Evolutionary conservation across 2,113 vertebrate species (phyloP), one percentile per base, ranked within the genome.

Genomic region (Smithornis capensis): DNA sequence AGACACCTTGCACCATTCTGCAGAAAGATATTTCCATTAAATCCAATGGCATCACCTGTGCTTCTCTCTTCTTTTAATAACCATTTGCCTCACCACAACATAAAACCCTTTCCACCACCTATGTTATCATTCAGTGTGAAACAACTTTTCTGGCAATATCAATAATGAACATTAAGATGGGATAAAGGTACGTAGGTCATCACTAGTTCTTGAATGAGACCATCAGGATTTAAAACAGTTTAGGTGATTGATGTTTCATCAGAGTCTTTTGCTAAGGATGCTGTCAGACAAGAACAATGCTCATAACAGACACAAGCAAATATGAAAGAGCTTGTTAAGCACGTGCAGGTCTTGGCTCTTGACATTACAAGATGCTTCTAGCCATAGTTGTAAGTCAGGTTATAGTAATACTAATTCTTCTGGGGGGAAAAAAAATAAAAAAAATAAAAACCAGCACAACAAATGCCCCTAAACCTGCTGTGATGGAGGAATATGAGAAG

Each of bases 21-120:
- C 77, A 67, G 69, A 67, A 45, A 52, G 31, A 29, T 10, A 13
- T 78, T 92, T 91, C 63, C 70, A 42, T 55, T 50, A 91, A 73
- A 77, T 74, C n/a, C 65, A 31, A 69, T 19, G 25, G 35, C 14
- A 67, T 57, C 73, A 75, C 37, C 55, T 22, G 33, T 23, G 29
- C 33, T 87, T 55, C 65, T 59, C 60, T 84, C 56, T 77, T 74
- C 73, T 80, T 89, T 74, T 53, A 86, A 62, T 77, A 95, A 89
- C 40, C 2, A 2, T 49, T 89, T 87, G 23, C 33, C 52, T 75
- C 65, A 59, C 60, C 87, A 82, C 85, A 90, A 77, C 55, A 87
- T 74, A 89, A 91, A 91, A 83, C 38, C 65, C 71, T 70, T 81
- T 57, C 40, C 44, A 67, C 49, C 40, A 87, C 69, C 35, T 44